Evolutionary conservation across 2,888 invertebrate genomes (phyloP).

Genomic region (Bellardia bayeri): DNA sequence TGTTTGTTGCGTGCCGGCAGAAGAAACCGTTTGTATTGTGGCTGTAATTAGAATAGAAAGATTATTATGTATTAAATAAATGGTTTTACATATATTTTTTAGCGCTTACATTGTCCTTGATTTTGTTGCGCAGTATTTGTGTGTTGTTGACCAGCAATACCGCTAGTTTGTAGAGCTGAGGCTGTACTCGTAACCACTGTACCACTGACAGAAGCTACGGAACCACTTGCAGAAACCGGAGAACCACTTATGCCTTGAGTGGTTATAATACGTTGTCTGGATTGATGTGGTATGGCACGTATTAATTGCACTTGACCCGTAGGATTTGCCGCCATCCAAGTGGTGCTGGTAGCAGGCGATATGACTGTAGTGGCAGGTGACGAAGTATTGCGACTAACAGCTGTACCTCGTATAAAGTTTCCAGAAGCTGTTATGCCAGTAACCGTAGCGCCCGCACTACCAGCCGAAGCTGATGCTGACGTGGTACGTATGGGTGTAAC

Average conservation of each 20-base stretch:
- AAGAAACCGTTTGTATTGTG: slow-evolving; percentile 77
- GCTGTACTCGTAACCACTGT: slow-evolving; percentile 75
- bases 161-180: slow-evolving; percentile 71
- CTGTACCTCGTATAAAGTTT: slow-evolving; percentile 81
- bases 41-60: slow-evolving; percentile 60
- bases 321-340: slow-evolving; percentile 83
- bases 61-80: slow-evolving; percentile 10
- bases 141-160: slow-evolving; percentile 72
- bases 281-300: slow-evolving; percentile 82
- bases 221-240: slow-evolving; percentile 66
- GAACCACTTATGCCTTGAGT: slow-evolving; percentile 79
- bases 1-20: slow-evolving; percentile 76
- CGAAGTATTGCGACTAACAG: slow-evolving; percentile 78
- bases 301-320: slow-evolving; percentile 83
- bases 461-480: slow-evolving; percentile 77
- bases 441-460: slow-evolving; percentile 77
- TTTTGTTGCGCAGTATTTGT: slow-evolving; percentile 71
- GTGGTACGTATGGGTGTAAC: slow-evolving; percentile 82
- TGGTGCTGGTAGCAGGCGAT: slow-evolving; percentile 81
- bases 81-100: neutral
- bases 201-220: slow-evolving; percentile 75
- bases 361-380: slow-evolving; percentile 83
- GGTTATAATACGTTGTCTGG: slow-evolving; percentile 82
- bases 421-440: slow-evolving; percentile 79
- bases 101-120: slow-evolving; percentile 75